Evolutionary conservation across 2,113 vertebrate genomes (phyloP), one percentile per base, ranked within the genome.

Genomic region (Actinemys pallida): DNA sequence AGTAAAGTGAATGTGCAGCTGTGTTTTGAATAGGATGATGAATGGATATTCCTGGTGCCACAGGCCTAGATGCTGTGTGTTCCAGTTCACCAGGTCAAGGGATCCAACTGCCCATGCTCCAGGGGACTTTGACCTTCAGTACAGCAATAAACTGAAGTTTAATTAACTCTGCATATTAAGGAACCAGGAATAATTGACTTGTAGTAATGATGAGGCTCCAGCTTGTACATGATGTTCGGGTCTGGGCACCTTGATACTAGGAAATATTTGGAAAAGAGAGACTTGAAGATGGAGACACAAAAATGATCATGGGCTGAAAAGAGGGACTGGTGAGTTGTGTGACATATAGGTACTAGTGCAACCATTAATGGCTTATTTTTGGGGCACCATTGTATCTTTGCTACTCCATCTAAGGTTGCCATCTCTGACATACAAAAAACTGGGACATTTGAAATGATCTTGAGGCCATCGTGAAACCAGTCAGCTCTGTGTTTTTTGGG

Each of bases 21-120:
- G 59, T 8, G 6, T 0, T 81, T 87, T 42, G 11, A 27, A 52
- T 16, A 10, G 49, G 10, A 3, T 10, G 81, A 90, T 81, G 50
- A 80, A 5, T 54, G 45, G 4, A 4, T 76, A 0, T 49, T 24
- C 25, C 50, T 13, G 14, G 35, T 52, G 69, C 2, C 81, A 75
- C 75, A 24, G 4, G 2, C 24, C 1, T 1, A 0, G 8, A 25
- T 10, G 42, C 0, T 2, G 8, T 5, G 31, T 1, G 4, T 82
- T 54, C n/a, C 47, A 39, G 9, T 50, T 52, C 17, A 35, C 76
- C 49, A 53, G 47, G 65, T 25, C 80, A n/a, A n/a, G n/a, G 29
- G 5, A 0, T 17, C 90, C 52, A 53, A 20, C 10, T 9, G 10
- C 80, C 50, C 13, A 25, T 50, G 50, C n/a, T 83, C 79, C 84